Evolutionary conservation across 1,140 invertebrate species (phyloP).

Genomic region (Parasteatoda tepidariorum): DNA sequence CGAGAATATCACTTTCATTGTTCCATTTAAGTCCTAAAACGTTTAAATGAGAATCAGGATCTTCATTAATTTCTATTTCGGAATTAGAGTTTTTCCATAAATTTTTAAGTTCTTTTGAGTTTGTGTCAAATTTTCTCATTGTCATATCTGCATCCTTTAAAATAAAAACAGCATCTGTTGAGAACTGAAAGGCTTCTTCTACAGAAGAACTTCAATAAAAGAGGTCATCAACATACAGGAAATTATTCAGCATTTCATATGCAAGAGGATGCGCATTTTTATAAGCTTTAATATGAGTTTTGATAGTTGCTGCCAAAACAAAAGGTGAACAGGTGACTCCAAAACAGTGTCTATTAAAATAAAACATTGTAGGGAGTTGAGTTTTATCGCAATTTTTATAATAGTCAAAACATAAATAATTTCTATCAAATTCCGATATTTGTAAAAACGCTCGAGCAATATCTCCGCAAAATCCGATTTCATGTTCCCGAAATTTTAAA

Average conservation of each 20-base stretch:
- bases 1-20: neutral
- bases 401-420: conserved; percentile 6
- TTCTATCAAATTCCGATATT: neutral
- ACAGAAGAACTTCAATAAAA: neutral
- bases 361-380: neutral
- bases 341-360: conserved; percentile 7
- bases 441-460: neutral
- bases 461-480: neutral
- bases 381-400: neutral
- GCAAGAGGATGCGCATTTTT: neutral
- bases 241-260: conserved; percentile 6
- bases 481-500: neutral
- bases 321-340: neutral
- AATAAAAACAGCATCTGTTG: neutral
- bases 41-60: too few relatives aligned
- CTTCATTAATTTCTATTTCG: too few relatives aligned
- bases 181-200: neutral
- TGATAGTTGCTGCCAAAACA: neutral
- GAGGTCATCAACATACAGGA: neutral
- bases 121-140: neutral
- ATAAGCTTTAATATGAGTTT: neutral
- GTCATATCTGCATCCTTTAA: neutral
- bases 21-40: too few relatives aligned
- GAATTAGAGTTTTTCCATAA: conserved; percentile 1
- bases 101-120: neutral